Evolutionary conservation across 2,113 vertebrate species (phyloP), one percentile per base, ranked within the genome.

Genomic region (Antechinus flavipes): DNA sequence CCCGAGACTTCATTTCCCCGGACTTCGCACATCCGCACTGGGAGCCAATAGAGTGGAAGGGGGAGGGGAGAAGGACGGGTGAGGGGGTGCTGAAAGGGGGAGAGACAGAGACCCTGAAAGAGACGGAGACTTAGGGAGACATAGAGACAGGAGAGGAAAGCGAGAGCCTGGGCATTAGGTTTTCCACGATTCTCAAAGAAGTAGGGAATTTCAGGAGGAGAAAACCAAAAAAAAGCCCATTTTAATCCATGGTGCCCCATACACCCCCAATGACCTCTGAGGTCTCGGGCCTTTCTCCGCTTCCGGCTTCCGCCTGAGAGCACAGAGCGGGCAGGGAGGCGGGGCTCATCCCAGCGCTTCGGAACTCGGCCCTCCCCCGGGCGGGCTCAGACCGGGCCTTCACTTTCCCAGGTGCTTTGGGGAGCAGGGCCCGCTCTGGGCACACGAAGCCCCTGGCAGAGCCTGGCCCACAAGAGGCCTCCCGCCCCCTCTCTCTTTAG

Each of bases 141-240:
- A 92, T 90, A 56, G 3, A 52, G 54, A 76, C 8, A 10, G 42
- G n/a, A 12, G 23, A 93, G 89, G 91, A 89, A 42, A 3, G 91
- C 30, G 7, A 8, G 35, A 55, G 8, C 8, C 93, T 42, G 58
- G 35, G 91, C 93, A 89, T 23, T 1, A 10, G 35, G 47, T 95
- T 96, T 97, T 76, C 89, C n/a, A 93, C 54, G 91, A 96, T 91
- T 95, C 50, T 95, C 94, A 22, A 76, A 2, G 93, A 90, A 95
- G 5, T 50, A 50, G 50, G 58, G 94, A 93, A 23, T 96, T 97
- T 93, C n/a, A 90, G 49, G 93, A 95, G 49, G 90, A 97, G 93
- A 93, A 91, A 35, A 35, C 61, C 16, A 68, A 94, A 47, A 47
- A 47, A 94, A 93, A 91, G 90, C 46, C 49, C 55, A 89, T 68